Conservation (phyloP, 2,888 invertebrate species). For the Tethea ocularis region DNA sequence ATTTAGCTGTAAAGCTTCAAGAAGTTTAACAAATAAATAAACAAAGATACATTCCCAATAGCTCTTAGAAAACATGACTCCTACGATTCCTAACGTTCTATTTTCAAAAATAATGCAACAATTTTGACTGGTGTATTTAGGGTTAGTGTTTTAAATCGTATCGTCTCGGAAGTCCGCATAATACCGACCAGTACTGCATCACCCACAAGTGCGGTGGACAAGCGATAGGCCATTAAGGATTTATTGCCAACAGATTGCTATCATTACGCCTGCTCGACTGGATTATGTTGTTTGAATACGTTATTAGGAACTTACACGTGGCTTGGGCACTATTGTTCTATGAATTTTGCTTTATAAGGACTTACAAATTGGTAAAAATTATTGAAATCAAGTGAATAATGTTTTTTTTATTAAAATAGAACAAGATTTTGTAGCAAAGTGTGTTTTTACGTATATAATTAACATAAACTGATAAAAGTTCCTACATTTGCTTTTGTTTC, state of each 20-base stretch:
- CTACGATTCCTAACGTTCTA: too few species aligned
- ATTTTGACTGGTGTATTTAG: conserved; percentile 11
- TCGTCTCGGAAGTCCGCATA: conserved; percentile 30
- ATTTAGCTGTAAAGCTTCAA: too few species aligned
- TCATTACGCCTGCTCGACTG: conserved; percentile 64
- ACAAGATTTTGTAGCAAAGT: too few species aligned
- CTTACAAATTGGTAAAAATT: not conserved
- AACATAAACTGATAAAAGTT: too few species aligned
- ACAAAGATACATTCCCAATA: too few species aligned
- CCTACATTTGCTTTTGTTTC: too few species aligned
- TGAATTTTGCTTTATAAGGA: not conserved
- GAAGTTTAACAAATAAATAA: too few species aligned
- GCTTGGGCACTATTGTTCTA: conserved; percentile 24
- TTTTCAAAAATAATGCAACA: too few species aligned
- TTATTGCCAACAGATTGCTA: conserved; percentile 78
- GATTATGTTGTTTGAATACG: conserved; percentile 80
- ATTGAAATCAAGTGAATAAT: not conserved
- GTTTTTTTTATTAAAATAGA: not conserved
- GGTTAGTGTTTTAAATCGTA: conserved; percentile 19
- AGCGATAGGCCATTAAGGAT: conserved; percentile 75
- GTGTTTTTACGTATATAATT: too few species aligned
- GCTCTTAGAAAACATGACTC: too few species aligned
- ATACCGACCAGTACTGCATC: conserved; percentile 40
- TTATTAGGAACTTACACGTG: conserved; percentile 57
- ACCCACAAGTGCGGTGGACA: conserved; percentile 71